Evolutionary conservation across 2,888 invertebrate species (phyloP).

Genomic region (Nezara viridula): DNA sequence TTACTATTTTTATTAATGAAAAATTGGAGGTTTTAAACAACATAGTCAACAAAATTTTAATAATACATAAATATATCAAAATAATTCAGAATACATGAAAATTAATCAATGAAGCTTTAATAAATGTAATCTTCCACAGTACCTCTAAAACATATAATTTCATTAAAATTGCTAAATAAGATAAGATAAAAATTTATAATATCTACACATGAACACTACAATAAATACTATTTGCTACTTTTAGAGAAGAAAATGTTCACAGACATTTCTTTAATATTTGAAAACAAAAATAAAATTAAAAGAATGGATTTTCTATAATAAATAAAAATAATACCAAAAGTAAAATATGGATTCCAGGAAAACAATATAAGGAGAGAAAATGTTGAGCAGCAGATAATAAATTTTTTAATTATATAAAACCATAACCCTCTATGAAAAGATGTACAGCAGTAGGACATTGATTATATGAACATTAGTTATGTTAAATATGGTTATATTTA

Average conservation of each 20-base stretch:
- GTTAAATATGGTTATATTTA: not conserved
- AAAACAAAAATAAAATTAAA: not conserved
- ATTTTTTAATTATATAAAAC: not conserved
- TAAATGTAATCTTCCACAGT: conserved; percentile 12
- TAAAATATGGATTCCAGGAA: not conserved
- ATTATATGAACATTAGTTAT: not conserved
- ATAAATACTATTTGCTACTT: not conserved
- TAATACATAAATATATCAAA: conserved; percentile 13
- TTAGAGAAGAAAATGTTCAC: conserved; percentile 44
- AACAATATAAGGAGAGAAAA: conserved; percentile 4
- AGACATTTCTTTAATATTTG: conserved; percentile 25
- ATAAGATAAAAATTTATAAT: not conserved
- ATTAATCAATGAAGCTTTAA: conserved; percentile 42
- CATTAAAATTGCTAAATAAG: not conserved
- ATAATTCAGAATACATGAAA: conserved; percentile 16
- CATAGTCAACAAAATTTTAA: conserved; percentile 15
- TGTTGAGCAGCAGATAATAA: conserved; percentile 4
- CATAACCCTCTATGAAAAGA: not conserved
- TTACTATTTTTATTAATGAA: not conserved
- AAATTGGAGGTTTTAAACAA: conserved; percentile 14
- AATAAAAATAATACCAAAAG: conserved; percentile 12
- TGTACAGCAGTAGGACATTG: not conserved
- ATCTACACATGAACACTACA: conserved; percentile 35
- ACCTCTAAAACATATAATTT: conserved; percentile 33
- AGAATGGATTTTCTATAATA: not conserved